Conservation (phyloP, 1,140 invertebrate genomes). For the Cyclargus thomasi region DNA sequence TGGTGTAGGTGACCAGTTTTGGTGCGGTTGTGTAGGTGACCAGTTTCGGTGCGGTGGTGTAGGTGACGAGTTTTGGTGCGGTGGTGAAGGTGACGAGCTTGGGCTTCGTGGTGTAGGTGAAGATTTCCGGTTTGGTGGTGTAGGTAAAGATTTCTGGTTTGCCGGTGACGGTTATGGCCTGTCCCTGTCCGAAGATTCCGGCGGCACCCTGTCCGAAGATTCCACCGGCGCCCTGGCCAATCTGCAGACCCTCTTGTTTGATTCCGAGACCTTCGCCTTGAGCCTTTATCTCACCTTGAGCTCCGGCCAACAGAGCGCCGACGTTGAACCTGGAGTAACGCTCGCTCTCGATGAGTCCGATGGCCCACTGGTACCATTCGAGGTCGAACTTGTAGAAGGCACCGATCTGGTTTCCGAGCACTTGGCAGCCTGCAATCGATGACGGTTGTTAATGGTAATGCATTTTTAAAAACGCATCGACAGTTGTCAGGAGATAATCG, state of each 20-base stretch:
- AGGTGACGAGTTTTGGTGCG: slow-evolving; percentile 43
- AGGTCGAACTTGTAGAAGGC: slow-evolving; percentile 72
- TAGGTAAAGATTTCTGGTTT: slow-evolving; percentile 38
- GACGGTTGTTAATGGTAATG: neutral
- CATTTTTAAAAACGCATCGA: neutral
- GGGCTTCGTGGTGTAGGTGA: slow-evolving; percentile 40
- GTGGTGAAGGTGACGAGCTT: slow-evolving; percentile 45
- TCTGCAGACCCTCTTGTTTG: neutral
- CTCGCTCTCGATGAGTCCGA: slow-evolving; percentile 56
- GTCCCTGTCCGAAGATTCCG: slow-evolving; percentile 24
- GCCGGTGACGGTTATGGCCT: slow-evolving; percentile 33
- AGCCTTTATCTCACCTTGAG: slow-evolving; percentile 28
- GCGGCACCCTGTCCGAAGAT: slow-evolving; percentile 22
- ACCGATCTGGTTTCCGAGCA: slow-evolving; percentile 62
- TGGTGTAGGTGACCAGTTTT: slow-evolving; percentile 46
- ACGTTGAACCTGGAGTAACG: slow-evolving; percentile 47
- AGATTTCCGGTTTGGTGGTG: slow-evolving; percentile 40
- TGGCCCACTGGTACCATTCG: slow-evolving; percentile 70
- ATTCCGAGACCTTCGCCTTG: slow-evolving; percentile 18
- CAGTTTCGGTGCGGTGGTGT: slow-evolving; percentile 51
- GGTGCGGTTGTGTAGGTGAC: slow-evolving; percentile 54
- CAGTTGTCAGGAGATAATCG: neutral
- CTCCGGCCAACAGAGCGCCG: slow-evolving; percentile 31
- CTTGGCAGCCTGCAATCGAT: slow-evolving; percentile 54
- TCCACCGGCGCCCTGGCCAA: neutral